Evolutionary conservation across 1,140 invertebrate species (phyloP).

Genomic region (Bombus sylvicola): DNA sequence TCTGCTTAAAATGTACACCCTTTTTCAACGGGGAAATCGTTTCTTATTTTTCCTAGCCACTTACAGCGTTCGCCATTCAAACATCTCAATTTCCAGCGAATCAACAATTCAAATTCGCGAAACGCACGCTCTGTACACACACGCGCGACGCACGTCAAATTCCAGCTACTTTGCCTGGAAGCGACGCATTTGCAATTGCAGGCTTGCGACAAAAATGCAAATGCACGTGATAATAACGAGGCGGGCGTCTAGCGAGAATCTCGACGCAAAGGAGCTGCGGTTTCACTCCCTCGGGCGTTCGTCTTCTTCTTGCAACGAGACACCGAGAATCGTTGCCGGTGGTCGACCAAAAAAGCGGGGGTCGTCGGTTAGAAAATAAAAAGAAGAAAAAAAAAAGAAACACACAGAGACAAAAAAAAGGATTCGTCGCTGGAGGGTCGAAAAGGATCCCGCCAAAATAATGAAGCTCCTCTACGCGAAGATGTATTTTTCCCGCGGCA

Average conservation of each 20-base stretch:
- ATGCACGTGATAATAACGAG: constrained; percentile 52
- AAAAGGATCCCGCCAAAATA: constrained; percentile 51
- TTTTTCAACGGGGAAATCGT: background rate
- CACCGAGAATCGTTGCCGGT: background rate
- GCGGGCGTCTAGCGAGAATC: background rate
- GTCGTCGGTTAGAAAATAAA: background rate
- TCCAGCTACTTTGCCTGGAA: background rate
- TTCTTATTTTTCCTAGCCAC: background rate
- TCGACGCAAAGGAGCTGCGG: constrained; percentile 20
- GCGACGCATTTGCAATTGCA: background rate
- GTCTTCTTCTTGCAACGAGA: background rate
- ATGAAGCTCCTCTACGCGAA: constrained; percentile 35
- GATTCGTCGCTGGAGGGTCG: constrained; percentile 11
- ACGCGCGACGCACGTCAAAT: background rate
- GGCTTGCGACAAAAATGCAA: constrained; percentile 54
- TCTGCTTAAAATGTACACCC: too few relatives aligned
- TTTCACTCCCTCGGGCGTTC: background rate
- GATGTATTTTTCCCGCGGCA: constrained; percentile 50
- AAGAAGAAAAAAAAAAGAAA: background rate
- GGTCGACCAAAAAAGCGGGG: constrained; percentile 12
- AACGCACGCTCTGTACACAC: background rate
- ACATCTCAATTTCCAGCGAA: background rate
- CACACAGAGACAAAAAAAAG: constrained; percentile 18
- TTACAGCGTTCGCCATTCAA: background rate
- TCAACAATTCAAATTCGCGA: constrained; percentile 12